A percentile compares a stretch with the other conserved stretches of the same genome.
Evolutionary conservation across 2,113 vertebrate species (phyloP).

Genomic region (Phycodurus eques): DNA sequence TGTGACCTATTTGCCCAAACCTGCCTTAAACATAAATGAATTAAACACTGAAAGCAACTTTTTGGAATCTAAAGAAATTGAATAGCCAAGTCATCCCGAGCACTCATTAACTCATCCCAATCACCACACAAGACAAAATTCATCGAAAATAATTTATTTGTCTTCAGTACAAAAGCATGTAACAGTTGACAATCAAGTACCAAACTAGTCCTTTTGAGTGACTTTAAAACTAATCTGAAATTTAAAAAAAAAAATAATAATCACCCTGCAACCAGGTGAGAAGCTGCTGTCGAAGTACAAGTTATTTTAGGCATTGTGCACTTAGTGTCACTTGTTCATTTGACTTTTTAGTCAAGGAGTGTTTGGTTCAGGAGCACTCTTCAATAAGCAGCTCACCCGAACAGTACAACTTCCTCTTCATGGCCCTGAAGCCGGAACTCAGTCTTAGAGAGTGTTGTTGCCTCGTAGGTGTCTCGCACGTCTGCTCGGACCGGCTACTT

Average conservation of each 20-base stretch:
- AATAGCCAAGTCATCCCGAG: background rate
- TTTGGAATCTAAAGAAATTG: background rate
- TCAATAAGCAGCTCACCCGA: slow-evolving; percentile 88
- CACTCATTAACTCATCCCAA: background rate
- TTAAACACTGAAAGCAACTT: too few relatives aligned
- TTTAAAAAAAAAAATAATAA: background rate
- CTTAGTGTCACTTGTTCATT: slow-evolving; percentile 8
- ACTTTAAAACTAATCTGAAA: background rate
- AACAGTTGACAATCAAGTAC: slow-evolving; percentile 58
- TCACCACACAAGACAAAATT: background rate
- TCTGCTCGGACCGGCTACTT: slow-evolving; percentile 62
- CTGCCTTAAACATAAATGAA: too few relatives aligned
- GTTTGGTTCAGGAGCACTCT: slow-evolving; percentile 76
- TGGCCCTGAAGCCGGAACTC: slow-evolving; percentile 83
- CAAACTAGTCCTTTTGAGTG: slow-evolving; percentile 2
- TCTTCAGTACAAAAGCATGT: slow-evolving; percentile 4
- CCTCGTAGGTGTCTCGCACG: slow-evolving; percentile 42
- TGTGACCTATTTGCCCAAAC: too few relatives aligned
- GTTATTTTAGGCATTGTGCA: background rate
- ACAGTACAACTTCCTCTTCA: slow-evolving; percentile 92
- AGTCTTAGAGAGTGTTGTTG: slow-evolving; percentile 72
- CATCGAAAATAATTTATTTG: slow-evolving; percentile 58
- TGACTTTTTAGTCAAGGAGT: background rate
- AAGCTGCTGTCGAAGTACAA: slow-evolving; percentile 3
- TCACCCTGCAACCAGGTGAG: slow-evolving; percentile 33